These are phyloP conservation scores for Steinernema hermaphroditum DNA, from an alignment of 2,888 invertebrate genomes.

Conservation along the genomic window DNA sequence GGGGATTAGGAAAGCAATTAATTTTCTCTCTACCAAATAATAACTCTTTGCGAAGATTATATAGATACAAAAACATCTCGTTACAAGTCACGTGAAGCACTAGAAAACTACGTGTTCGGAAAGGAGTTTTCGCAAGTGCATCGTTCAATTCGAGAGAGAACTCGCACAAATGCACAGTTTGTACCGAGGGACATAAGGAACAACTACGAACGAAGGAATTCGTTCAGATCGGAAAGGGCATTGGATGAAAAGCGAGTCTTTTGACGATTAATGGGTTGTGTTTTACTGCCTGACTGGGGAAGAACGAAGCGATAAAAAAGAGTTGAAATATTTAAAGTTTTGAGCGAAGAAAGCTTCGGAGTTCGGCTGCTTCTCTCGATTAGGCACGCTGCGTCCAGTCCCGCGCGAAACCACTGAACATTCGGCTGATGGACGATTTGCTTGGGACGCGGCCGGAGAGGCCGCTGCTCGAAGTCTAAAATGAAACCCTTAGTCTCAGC, in stretches of 20 bases:
- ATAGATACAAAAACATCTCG: slow-evolving; percentile 24
- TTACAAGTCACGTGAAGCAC: background rate
- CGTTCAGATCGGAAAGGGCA: background rate
- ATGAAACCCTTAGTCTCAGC: background rate
- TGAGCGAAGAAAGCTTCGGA: background rate
- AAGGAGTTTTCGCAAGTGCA: slow-evolving; percentile 5
- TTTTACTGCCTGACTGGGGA: background rate
- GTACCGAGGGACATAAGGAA: background rate
- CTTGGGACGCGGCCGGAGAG: slow-evolving; percentile 46
- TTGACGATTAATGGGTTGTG: background rate
- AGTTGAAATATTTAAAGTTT: background rate
- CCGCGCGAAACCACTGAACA: slow-evolving; percentile 55
- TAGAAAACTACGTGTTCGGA: background rate
- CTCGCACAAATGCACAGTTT: slow-evolving; percentile 25
- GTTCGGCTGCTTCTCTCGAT: background rate
- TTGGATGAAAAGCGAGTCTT: background rate
- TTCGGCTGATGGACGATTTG: slow-evolving; percentile 54
- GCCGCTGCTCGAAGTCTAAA: slow-evolving; percentile 14
- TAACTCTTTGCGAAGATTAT: slow-evolving; percentile 17
- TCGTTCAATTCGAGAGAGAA: background rate
- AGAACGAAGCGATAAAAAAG: background rate
- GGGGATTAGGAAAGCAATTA: slow-evolving; percentile 8
- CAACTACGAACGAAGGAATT: background rate
- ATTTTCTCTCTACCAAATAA: slow-evolving; percentile 24
- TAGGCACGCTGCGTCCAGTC: slow-evolving; percentile 42